Evolutionary conservation across 1,140 invertebrate species (phyloP).

Genomic region (Palaemon carinicauda): DNA sequence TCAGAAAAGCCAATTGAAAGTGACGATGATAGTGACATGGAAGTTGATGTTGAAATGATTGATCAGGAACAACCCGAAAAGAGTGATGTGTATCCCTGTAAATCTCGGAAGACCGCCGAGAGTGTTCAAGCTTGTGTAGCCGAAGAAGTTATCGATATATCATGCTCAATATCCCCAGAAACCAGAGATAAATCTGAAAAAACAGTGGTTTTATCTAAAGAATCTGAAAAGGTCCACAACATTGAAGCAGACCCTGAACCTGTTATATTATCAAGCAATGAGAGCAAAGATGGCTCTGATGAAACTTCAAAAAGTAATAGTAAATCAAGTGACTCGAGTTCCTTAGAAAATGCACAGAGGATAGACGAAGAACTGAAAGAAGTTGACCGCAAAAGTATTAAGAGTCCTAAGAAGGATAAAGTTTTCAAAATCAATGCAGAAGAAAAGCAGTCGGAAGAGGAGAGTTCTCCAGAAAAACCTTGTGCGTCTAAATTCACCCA

Average conservation of each 20-base stretch:
- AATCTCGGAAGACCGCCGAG: no score
- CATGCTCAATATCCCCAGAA: no score
- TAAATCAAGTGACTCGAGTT: not conserved
- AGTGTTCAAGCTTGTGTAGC: no score
- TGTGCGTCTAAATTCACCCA: constrained; percentile 4
- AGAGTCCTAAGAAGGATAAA: not conserved
- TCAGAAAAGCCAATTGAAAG: not conserved
- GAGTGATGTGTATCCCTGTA: not conserved
- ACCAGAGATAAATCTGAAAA: no score
- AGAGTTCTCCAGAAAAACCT: constrained; percentile 39
- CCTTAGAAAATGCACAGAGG: constrained; percentile 6
- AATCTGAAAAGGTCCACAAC: no score
- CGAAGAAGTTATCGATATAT: no score
- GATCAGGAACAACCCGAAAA: not conserved
- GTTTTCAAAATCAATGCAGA: not conserved
- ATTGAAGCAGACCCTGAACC: no score
- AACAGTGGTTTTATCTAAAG: no score
- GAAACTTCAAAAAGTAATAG: not conserved
- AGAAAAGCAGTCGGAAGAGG: constrained; percentile 25
- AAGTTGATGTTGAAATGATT: not conserved
- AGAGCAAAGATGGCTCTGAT: not conserved
- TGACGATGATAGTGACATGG: not conserved
- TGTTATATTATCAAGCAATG: not conserved
- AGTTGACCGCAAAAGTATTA: not conserved
- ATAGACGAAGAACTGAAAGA: constrained; percentile 7